Conservation (phyloP, 2,797 vertebrate species). For the Pristis pectinata region DNA sequence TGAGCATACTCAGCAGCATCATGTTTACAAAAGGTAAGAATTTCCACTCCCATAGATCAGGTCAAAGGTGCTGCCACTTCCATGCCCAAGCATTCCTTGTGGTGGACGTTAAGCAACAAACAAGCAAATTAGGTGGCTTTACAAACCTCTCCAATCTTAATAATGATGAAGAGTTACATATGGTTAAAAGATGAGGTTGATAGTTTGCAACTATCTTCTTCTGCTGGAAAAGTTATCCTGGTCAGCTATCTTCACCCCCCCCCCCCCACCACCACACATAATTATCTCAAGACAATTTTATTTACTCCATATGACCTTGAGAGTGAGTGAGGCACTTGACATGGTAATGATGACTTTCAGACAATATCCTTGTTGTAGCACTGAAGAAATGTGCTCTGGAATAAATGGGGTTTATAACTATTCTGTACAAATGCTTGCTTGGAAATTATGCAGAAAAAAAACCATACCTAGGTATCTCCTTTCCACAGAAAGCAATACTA, state of each 20-base stretch:
- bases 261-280: background rate
- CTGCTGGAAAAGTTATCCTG: background rate
- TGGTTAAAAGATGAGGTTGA: background rate
- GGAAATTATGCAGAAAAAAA: background rate
- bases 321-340: no score
- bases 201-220: background rate
- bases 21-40: no score
- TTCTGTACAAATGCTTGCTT: background rate
- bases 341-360: no score
- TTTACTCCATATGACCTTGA: background rate
- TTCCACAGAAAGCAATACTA: background rate
- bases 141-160: background rate
- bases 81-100: background rate
- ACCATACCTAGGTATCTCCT: background rate
- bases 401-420: no score
- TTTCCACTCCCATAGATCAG: background rate
- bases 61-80: background rate
- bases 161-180: background rate
- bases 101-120: background rate
- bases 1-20: background rate
- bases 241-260: background rate
- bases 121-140: background rate
- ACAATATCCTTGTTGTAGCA: background rate
- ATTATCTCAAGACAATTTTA: background rate
- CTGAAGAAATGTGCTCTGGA: background rate